These are phyloP conservation scores for Pseudomyrmex pallidus DNA, from an alignment of 1,140 invertebrate genomes.

Conservation along the genomic window DNA sequence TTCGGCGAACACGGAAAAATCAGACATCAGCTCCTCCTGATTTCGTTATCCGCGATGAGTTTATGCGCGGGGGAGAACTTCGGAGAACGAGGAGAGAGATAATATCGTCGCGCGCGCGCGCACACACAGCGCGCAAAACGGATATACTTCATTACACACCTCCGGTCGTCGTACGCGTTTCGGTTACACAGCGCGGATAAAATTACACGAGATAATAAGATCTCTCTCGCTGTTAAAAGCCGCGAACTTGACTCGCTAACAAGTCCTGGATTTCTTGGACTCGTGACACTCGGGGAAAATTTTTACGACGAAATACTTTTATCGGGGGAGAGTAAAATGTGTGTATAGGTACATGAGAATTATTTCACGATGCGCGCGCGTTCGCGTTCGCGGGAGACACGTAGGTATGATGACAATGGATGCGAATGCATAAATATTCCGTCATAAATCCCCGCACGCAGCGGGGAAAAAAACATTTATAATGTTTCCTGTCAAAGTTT, in stretches of 20 bases:
- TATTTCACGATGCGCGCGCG: background rate
- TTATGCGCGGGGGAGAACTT: background rate
- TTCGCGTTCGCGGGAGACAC: too few relatives aligned
- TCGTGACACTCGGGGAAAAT: background rate
- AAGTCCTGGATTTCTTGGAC: background rate
- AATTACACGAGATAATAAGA: background rate
- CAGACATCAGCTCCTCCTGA: conserved; percentile 14
- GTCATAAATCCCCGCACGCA: conserved; percentile 21
- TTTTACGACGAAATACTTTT: conserved; percentile 2
- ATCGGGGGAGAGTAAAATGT: background rate
- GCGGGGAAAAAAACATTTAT: conserved; percentile 46
- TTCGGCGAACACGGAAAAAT: conserved; percentile 57
- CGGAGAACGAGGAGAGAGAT: background rate
- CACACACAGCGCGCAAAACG: background rate
- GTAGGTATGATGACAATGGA: conserved; percentile 11
- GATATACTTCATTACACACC: conserved; percentile 19
- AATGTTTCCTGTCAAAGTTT: conserved; percentile 54
- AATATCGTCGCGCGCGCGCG: background rate
- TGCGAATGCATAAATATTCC: conserved; percentile 36
- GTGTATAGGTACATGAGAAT: background rate
- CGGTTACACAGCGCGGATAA: background rate
- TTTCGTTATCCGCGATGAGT: conserved; percentile 35
- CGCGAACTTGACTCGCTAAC: background rate
- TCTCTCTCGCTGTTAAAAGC: too few relatives aligned
- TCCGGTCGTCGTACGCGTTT: background rate